Evolutionary conservation across 2,113 vertebrate species (phyloP).

Genomic region (Octodon degus): DNA sequence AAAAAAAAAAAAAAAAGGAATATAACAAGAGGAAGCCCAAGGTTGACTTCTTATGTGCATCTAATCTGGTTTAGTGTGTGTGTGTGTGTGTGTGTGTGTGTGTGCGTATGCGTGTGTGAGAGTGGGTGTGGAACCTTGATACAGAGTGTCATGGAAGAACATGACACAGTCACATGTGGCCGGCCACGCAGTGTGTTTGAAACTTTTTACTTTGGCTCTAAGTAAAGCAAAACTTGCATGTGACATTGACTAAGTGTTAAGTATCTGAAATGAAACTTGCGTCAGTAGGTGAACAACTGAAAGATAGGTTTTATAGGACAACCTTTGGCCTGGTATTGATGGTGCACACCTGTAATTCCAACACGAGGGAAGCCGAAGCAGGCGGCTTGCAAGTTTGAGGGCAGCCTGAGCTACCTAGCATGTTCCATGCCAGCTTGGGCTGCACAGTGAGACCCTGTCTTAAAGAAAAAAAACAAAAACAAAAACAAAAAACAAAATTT

Average conservation of each 20-base stretch:
- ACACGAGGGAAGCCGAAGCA: neutral
- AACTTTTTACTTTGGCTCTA: neutral
- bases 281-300: neutral
- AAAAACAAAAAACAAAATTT: neutral
- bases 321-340: neutral
- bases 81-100: too few species aligned
- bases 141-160: neutral
- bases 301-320: neutral
- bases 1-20: too few species aligned
- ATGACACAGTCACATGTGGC: neutral
- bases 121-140: neutral
- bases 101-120: too few species aligned
- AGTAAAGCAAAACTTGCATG: neutral
- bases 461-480: neutral
- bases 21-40: neutral
- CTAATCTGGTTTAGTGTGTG: too few species aligned
- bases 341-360: neutral
- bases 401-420: neutral
- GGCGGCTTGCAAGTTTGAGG: neutral
- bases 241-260: neutral
- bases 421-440: neutral
- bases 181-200: neutral
- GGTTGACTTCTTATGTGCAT: accelerated
- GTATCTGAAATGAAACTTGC: neutral
- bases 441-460: neutral